Evolutionary conservation across 2,888 invertebrate species (phyloP), one percentile per base, ranked within the genome.

Genomic region (Oligia fasciuncula): DNA sequence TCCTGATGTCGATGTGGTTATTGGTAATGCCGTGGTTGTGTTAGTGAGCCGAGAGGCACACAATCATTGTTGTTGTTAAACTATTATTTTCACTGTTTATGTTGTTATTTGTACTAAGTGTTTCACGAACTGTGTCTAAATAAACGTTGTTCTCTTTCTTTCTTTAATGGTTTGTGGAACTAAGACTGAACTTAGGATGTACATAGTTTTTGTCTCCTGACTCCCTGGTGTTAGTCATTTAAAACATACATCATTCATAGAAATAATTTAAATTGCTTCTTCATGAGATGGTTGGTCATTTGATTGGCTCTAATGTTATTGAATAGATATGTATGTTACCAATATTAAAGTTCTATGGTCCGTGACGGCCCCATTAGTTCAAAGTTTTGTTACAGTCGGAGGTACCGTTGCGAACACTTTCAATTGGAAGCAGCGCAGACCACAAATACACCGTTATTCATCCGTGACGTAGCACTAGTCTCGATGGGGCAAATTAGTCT

Each of bases 391-490:
- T 93, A 93, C 92, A 93, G 90, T 94, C 91, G 87, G 89, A 88
- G 90, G 92, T 95, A 95, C 95, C 95, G 95, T 95, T 95, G 92
- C 91, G 77, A 89, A 93, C 91, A 93, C 94, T 95, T 94, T 95
- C 94, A 87, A 89, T 89, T 84, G 88, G 75, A 92, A 91, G 89
- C 89, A 82, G 85, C 85, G 74, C 80, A 85, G 85, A 79, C 80
- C 87, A 89, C 74, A 81, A 85, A 76, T 83, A 67, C 79, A 87
- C 88, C 88, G 91, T 89, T 91, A 92, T 84, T 89, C 88, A 90
- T 87, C 86, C 84, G 76, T 89, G 88, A 87, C 87, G 86, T 81
- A 71, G 85, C 73, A 66, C 76, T 81, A 76, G 82, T 78, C 85
- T 84, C 80, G 79, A 87, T 90, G 80, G 87, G 76, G 82, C 81